phyloP scores from a whole-genome alignment of 2,797 vertebrate genomes.

The Hippoglossus hippoglossus region DNA sequence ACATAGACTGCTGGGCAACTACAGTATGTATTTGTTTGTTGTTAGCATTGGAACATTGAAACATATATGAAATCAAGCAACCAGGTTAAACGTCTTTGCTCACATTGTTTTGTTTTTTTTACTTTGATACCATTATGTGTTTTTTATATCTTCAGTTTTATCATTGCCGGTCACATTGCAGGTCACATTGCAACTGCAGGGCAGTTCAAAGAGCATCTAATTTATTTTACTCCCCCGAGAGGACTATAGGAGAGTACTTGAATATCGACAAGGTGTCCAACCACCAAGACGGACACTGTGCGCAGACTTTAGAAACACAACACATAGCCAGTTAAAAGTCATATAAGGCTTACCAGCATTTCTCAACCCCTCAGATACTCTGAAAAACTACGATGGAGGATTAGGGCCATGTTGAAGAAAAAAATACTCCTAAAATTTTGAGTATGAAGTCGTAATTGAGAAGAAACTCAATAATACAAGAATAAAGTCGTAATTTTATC shows the following conservation, averaged over 20 bases:
- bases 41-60: slow-evolving; percentile 52
- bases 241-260: slow-evolving; percentile 83
- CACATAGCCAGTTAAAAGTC: slow-evolving; percentile 61
- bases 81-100: slow-evolving; percentile 72
- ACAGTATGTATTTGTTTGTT: slow-evolving; percentile 49
- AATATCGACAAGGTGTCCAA: slow-evolving; percentile 87
- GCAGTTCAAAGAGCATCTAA: slow-evolving; percentile 88
- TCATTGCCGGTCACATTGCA: slow-evolving; percentile 82
- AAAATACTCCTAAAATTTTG: too few species aligned
- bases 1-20: slow-evolving; percentile 70
- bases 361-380: slow-evolving; percentile 44
- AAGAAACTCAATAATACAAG: too few species aligned
- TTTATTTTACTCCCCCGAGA: slow-evolving; percentile 85
- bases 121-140: slow-evolving; percentile 71
- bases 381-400: not conserved
- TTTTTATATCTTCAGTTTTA: slow-evolving; percentile 71
- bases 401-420: too few species aligned
- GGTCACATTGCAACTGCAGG: slow-evolving; percentile 88
- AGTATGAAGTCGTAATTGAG: too few species aligned
- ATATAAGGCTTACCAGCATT: slow-evolving; percentile 46
- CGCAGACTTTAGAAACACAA: slow-evolving; percentile 70
- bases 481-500: too few species aligned
- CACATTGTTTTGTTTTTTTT: slow-evolving; percentile 40
- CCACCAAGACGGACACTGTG: slow-evolving; percentile 80
- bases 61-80: slow-evolving; percentile 51